Evolutionary conservation across 2,888 invertebrate species (phyloP), one percentile per base, ranked within the genome.

Genomic region (Euspilapteryx auroguttella): DNA sequence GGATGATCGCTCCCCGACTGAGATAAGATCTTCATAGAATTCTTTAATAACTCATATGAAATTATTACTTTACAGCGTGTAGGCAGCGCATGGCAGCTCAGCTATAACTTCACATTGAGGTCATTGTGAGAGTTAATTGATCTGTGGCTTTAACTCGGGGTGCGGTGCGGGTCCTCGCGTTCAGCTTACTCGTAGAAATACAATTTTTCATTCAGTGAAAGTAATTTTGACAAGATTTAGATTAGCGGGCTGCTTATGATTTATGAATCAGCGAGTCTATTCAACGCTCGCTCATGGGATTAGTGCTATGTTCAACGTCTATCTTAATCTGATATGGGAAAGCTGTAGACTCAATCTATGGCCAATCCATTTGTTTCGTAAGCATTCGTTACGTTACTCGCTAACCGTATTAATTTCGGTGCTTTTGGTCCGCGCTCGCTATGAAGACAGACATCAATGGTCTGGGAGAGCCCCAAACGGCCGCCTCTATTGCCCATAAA

Each of bases 61-160:
- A 66, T 66, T 55, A 66, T 65, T 58, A 55, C 55, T 46, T 48
- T 47, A 50, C 43, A 54, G 50, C 49, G 57, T 48, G 53, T 41
- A 39, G 40, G 42, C n/a, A n/a, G n/a, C n/a, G n/a, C n/a, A n/a
- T n/a, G n/a, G n/a, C n/a, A n/a, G n/a, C n/a, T n/a, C n/a, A 36
- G 42, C 41, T 57, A 63, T 58, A 61, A 61, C 58, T 69, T 57
- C 53, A 64, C 63, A 68, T 68, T 63, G 61, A 54, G 51, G 56
- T 66, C 59, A 64, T 69, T 69, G 68, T 66, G 46, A 54, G 55
- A 62, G 56, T 62, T 68, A 69, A 71, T 69, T 68, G 65, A 65
- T 59, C 56, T 45, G 53, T 54, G 52, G 53, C 49, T 14, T 24
- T 27, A 17, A 8, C 42, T 44, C 45, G 40, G 38, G 44, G 47